Evolutionary conservation across 2,113 vertebrate species (phyloP), one percentile per base, ranked within the genome.

Genomic region (Mugil cephalus): DNA sequence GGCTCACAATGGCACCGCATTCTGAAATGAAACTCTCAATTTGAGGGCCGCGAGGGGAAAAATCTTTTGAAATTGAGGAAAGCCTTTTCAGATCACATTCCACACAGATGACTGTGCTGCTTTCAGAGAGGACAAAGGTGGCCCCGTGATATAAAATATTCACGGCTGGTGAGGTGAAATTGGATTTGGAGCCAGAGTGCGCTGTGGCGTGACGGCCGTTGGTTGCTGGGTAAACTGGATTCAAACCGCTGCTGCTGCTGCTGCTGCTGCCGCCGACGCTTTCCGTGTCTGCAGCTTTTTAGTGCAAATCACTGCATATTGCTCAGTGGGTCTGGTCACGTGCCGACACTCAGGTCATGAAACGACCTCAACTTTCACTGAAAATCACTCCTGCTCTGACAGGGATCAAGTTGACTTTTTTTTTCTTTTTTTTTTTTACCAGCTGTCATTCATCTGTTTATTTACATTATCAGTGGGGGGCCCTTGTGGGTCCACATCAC

Each of bases 111-210:
- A 82, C 74, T 84, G 80, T 58, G 45, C 61, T 43, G 60, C 64
- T 79, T 86, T 69, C 73, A 15, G 47, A 62, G 69, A 85, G 80
- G 80, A 83, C 81, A 84, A 86, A 87, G 73, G 82, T 77, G 74
- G 69, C 42, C 47, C 24, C 65, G 65, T 84, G 76, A 66, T 87
- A 87, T 87, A 79, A 90, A 90, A 89, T 68, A 82, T 91, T 85
- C 64, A 91, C 78, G 77, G 78, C 76, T 70, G 75, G 68, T 43
- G 36, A 82, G 83, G 80, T 80, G 69, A 87, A 87, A 88, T 86
- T 84, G 74, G 85, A 84, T 89, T 90, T 82, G 66, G 77, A 87
- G 67, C 84, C 68, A 66, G 64, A 58, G 84, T 54, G 73, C 58
- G 8, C 30, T 46, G 74, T 18, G 34, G 76, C 48, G 30, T 12